Evolutionary conservation across 92 coral and sea anemone genomes (phyloP), one percentile per base, ranked within the genome.

Genomic region (Epizoanthus rinbou): DNA sequence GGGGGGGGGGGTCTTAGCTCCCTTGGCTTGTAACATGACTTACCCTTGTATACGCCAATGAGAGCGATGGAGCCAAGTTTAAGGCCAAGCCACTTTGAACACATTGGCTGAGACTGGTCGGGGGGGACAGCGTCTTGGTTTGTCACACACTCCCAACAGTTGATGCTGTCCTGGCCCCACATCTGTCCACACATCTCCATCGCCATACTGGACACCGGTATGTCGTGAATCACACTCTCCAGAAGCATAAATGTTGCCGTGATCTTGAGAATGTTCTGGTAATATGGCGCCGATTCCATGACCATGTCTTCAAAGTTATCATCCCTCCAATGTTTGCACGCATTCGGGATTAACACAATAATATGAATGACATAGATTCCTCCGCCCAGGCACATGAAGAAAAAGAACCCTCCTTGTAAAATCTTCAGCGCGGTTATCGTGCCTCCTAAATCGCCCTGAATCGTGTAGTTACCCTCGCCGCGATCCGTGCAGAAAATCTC

Each of bases 111-210:
- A 18, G 90, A 90, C 78, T 75, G 93, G n/a, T 67, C 78, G 23
- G 90, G 91, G 14, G 94, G 94, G 17, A 84, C 84, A 28, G 62
- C 85, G 5, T 64, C 85, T 21, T 88, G 84, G 21, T 86, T 75
- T 10, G 87, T 62, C 24, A 92, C 95, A 62, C 98, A 95, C 28
- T 93, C 98, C 98, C 98, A 95, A 76, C 98, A 95, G 63, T 95
- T 95, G 25, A 93, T 83, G 4, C 98, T 94, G 37, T 89, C 98
- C 15, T 90, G 89, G 2, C 95, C 94, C 99, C 99, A 96, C 91
- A 96, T 93, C 92, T 94, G 95, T 17, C 92, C 89, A 81, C 98
- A 94, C 75, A 96, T 76, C 93, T 96, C 99, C 17, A 96, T 84
- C 18, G 95, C 98, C 82, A 96, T 76, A 54, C 92, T 83, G 9